These are phyloP conservation scores for Bombyx mandarina DNA, from an alignment of 1,140 invertebrate genomes.

Conservation along the genomic window DNA sequence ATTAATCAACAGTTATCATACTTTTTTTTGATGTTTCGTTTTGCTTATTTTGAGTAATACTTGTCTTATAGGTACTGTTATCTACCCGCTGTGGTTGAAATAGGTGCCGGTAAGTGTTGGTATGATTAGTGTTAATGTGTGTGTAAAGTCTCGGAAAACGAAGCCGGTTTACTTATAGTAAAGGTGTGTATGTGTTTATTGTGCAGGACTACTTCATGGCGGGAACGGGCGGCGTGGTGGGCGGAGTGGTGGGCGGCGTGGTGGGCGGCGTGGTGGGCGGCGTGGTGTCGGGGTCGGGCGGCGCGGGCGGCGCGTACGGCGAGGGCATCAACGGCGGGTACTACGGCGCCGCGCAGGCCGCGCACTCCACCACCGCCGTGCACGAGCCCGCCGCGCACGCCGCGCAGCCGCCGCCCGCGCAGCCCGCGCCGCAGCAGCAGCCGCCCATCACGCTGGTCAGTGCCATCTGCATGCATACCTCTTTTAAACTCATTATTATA, in stretches of 20 bases:
- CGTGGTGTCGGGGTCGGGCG: conserved; percentile 72
- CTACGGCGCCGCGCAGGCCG: conserved; percentile 49
- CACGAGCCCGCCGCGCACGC: conserved; percentile 38
- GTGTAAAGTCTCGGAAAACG: no score
- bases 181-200: conserved; percentile 1
- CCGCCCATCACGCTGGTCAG: conserved; percentile 47
- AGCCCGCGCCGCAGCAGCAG: conserved; percentile 20
- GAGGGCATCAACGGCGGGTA: conserved; percentile 61
- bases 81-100: no score
- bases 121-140: no score
- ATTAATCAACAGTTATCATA: no score
- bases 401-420: conserved; percentile 27
- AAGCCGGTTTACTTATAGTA: not conserved
- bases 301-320: conserved; percentile 61
- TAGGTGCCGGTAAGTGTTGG: no score
- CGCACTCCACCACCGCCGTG: conserved; percentile 45
- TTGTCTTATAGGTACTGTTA: no score
- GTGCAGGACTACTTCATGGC: conserved; percentile 84
- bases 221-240: conserved; percentile 44
- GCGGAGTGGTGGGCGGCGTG: conserved; percentile 71
- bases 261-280: conserved; percentile 49
- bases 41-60: no score
- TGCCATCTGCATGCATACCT: conserved; percentile 4
- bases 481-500: no score
- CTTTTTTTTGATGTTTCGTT: no score